These are phyloP conservation scores for Agrochola lychnidis DNA, from an alignment of 2,888 invertebrate species.

Conservation along the genomic window DNA sequence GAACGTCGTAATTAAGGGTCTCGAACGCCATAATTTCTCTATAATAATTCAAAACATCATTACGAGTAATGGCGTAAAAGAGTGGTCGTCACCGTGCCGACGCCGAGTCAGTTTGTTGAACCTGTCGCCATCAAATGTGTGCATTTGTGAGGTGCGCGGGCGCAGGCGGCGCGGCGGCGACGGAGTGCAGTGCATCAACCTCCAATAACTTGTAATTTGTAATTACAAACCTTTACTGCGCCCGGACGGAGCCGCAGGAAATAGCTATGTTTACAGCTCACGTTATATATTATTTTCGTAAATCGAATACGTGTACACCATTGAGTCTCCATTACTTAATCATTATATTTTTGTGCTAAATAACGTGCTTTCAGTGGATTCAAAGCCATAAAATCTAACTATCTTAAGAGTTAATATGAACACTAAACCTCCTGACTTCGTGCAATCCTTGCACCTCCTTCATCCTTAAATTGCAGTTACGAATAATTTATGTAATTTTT, in stretches of 20 bases:
- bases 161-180: conserved; percentile 73
- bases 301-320: conserved; percentile 73
- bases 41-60: conserved; percentile 84
- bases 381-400: conserved; percentile 13
- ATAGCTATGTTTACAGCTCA: conserved; percentile 82
- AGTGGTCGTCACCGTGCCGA: conserved; percentile 78
- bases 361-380: conserved; percentile 1
- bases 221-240: conserved; percentile 89
- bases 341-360: conserved; percentile 31
- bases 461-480: too few species aligned
- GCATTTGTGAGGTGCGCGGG: conserved; percentile 80
- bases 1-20: conserved; percentile 76
- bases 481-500: neutral
- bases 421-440: neutral
- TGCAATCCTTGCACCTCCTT: neutral
- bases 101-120: conserved; percentile 87
- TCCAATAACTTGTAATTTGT: conserved; percentile 89
- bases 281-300: conserved; percentile 81
- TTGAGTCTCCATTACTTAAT: conserved; percentile 61
- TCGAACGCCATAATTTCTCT: conserved; percentile 76
- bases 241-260: conserved; percentile 84
- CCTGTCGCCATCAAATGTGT: conserved; percentile 86
- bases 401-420: conserved; percentile 12
- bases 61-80: conserved; percentile 84
- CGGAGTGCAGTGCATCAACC: conserved; percentile 86